Conservation (phyloP, 2,113 vertebrate species). For the Accipiter virgatus region DNA sequence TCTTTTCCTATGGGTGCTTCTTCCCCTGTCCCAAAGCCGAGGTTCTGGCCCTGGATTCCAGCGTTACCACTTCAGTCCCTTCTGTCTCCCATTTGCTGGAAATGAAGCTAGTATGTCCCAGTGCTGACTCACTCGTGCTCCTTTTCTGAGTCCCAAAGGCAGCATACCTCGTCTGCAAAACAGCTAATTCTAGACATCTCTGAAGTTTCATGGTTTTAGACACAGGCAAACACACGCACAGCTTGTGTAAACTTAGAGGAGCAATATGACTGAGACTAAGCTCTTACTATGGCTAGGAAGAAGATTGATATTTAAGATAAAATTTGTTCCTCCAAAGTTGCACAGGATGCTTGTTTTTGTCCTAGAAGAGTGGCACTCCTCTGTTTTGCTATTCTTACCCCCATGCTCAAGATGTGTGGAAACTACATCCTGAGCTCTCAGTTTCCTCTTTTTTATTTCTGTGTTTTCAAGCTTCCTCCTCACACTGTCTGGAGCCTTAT, state of each 20-base stretch:
- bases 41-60: background rate
- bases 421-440: slow-evolving; percentile 38
- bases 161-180: background rate
- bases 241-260: background rate
- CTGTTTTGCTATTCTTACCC: slow-evolving; percentile 18
- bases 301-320: background rate
- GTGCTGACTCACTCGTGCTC: background rate
- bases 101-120: background rate
- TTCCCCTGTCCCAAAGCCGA: background rate
- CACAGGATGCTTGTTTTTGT: background rate
- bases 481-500: slow-evolving; percentile 13
- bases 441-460: slow-evolving; percentile 56
- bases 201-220: background rate
- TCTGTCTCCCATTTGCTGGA: background rate
- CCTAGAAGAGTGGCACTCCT: background rate
- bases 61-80: background rate
- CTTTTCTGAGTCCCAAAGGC: background rate
- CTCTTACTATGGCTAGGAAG: background rate
- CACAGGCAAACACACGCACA: background rate
- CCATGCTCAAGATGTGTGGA: background rate
- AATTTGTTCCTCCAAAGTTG: background rate
- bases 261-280: background rate
- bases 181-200: background rate
- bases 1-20: background rate
- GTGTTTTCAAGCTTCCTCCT: slow-evolving; percentile 47